Evolutionary conservation across 2,113 vertebrate species (phyloP), one percentile per base, ranked within the genome.

Genomic region (Dinomys branickii): DNA sequence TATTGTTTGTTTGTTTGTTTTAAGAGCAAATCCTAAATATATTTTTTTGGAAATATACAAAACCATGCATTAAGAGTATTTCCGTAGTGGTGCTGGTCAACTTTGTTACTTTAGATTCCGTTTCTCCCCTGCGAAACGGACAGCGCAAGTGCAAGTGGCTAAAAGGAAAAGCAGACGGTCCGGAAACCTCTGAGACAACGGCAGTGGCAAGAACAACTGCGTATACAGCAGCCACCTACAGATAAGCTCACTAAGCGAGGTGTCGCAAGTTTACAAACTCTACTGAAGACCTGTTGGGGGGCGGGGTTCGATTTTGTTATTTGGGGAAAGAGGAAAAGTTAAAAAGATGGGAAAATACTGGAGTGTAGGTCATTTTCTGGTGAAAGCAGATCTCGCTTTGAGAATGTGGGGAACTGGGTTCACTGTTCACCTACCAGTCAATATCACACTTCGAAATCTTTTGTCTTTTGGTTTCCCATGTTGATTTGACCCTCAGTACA

Each of bases 41-140:
- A 92, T 85, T 71, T 75, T 83, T 94, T 78, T 69, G 52, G 41
- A 94, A 95, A 35, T 73, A 85, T 1, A 56, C 26, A 94, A 63
- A 78, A 85, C 11, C 26, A 83, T 52, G 75, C 38, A 84, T 63
- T 80, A 50, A 94, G 85, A 77, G 82, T 83, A 77, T 86, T 77
- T 83, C 28, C 20, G 22, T 85, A 88, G 0, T 54, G 10, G n/a
- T 69, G 22, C 28, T 71, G 22, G 20, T 95, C 7, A 83, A 35
- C 20, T 67, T 41, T n/a, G 10, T 73, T 90, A 89, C 59, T 93
- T 71, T 80, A n/a, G 17, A 30, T 54, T 58, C 20, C 52, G 91
- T 54, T 88, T 82, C 41, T 87, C 56, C 73, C 33, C 75, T 90
- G 80, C 58, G 94, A 95, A 94, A 50, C 67, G 78, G 1, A 56